Conservation (phyloP, 2,113 vertebrate genomes). For the Callospermophilus lateralis region DNA sequence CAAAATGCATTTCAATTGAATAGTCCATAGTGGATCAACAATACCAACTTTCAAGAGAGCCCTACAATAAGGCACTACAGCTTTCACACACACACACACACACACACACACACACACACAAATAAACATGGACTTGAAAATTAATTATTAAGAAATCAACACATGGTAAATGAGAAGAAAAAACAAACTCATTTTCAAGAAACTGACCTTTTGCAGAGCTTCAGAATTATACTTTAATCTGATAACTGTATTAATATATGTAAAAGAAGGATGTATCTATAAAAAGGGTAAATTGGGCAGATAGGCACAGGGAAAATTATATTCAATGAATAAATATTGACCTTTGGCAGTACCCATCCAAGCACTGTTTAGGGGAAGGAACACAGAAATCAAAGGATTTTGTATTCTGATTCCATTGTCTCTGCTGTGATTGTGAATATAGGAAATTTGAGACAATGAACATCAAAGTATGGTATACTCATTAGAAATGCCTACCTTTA, state of each 20-base stretch:
- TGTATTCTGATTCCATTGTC: slow-evolving; percentile 21
- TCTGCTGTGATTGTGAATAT: background rate
- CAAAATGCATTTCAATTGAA: slow-evolving; percentile 21
- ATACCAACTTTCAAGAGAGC: background rate
- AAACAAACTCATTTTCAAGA: slow-evolving; percentile 1
- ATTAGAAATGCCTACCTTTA: background rate
- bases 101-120: background rate
- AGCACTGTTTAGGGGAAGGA: background rate
- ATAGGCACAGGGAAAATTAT: slow-evolving; percentile 2
- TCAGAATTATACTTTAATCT: slow-evolving; percentile 40
- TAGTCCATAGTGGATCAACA: slow-evolving; percentile 18
- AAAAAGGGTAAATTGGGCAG: background rate
- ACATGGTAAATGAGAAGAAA: background rate
- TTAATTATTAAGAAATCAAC: slow-evolving; percentile 20
- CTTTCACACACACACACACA: no score
- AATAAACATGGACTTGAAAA: background rate
- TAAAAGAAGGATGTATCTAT: background rate
- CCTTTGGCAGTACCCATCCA: background rate
- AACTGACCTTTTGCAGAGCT: background rate
- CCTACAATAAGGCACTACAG: background rate
- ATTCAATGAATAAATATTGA: slow-evolving; percentile 8
- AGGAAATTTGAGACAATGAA: background rate
- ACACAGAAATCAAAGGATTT: slow-evolving; percentile 8
- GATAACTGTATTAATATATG: background rate
- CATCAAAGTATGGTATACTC: background rate